Evolutionary conservation across 2,888 invertebrate genomes (phyloP), one percentile per base, ranked within the genome.

Genomic region (Mycalesis mineus): DNA sequence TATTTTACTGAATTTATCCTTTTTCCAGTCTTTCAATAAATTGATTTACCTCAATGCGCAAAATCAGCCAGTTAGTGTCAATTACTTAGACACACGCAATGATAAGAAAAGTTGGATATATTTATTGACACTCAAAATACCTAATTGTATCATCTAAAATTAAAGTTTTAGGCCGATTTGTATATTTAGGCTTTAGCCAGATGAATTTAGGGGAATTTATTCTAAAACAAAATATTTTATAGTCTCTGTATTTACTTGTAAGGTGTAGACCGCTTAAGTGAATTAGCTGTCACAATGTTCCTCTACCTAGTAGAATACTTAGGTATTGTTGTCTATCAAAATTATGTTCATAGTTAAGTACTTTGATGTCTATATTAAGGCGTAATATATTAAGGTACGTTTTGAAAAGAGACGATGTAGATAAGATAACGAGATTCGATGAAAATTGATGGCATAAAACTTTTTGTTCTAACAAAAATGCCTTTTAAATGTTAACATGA

Each of bases 251-350:
- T 63, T 61, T 63, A 60, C 17, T 55, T 55, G 37, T 57, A 59
- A 71, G 68, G 68, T 67, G 70, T 66, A 71, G 70, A 5, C 57
- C 48, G 61, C 60, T 63, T 68, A 61, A 63, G 68, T 70, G 72
- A 70, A 73, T 75, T 80, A 78, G 69, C 71, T 75, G 76, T 58
- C 69, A 78, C 64, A 64, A 82, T 76, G 82, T 84, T 84, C 82
- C 80, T 84, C 77, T 81, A 72, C 67, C 68, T 80, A 75, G 72
- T 72, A 74, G 69, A 65, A 44, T 65, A 63, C 71, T 74, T 70
- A 73, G 71, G 76, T 77, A 61, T 68, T 66, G 65, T 69, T 71
- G 57, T 57, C 55, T 62, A 57, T 47, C 55, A 57, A 53, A 36
- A 39, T 39, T 49, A 53, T 48, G 50, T 55, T 57, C 29, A 40